Evolutionary conservation across 1,140 invertebrate genomes (phyloP), one percentile per base, ranked within the genome.

Genomic region (Nasonia vitripennis): DNA sequence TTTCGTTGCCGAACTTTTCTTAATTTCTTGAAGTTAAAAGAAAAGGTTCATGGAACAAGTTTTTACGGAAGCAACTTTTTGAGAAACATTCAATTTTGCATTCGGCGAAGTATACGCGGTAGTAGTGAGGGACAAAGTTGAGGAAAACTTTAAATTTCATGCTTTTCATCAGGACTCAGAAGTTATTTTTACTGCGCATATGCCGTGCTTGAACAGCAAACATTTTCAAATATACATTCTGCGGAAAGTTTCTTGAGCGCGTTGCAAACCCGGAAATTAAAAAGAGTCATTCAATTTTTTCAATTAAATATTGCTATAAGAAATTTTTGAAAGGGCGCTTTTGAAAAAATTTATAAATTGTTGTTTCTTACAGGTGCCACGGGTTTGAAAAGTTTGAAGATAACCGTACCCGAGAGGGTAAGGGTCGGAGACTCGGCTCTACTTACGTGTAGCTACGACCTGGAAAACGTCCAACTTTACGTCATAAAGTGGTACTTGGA

Each of bases 401-500:
- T 97, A 90, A 95, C 94, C 77, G 95, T 96, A n/a, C 96, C 96
- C 14, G 92, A 95, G 78, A 96, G 96, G 62, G 96, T 97, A 45
- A 94, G 95, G 88, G 95, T 95, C 48, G 96, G 96, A 17, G 95
- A 96, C 88, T 94, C 95, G 14, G 96, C 96, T 34, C 94, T 95
- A 74, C 94, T 98, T 74, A 94, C 95, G 23, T 98, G 97, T 91
- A 94, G 96, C 88, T 98, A 97, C 91, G 97, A 97, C 90, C 93
- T 97, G 85, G 96, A 97, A 88, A 94, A 95, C 51, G 95, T 95
- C 34, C 93, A 95, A 10, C 94, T 98, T 3, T 98, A 98, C 91
- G 96, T 96, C 2, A 96, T 98, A 87, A 96, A 97, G 92, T 98
- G 97, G 97, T 97, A 97, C 92, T 94, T 96, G 75, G 95, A 95